Evolutionary conservation across 1,140 invertebrate genomes (phyloP).

Genomic region (Drosophila pseudoobscura): DNA sequence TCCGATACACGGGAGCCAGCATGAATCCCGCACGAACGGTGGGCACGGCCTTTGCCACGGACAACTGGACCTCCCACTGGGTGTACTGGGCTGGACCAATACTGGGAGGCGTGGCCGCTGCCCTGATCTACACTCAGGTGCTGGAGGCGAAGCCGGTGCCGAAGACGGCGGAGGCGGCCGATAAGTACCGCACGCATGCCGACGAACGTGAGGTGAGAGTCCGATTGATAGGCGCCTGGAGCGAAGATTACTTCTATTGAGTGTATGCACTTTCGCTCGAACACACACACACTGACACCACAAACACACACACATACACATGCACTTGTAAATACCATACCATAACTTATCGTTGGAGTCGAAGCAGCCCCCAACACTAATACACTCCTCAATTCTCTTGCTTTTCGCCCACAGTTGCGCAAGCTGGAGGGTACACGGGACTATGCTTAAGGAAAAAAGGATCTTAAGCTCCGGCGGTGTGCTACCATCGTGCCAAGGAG

Average conservation of each 20-base stretch:
- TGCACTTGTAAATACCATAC: background rate
- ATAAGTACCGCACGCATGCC: conserved; percentile 81
- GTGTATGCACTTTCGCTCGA: conserved; percentile 5
- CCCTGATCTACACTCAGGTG: conserved; percentile 88
- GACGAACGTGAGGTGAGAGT: conserved; percentile 83
- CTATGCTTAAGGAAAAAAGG: conserved; percentile 57
- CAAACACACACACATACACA: conserved; percentile 24
- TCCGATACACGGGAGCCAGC: conserved; percentile 92
- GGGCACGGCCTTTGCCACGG: conserved; percentile 91
- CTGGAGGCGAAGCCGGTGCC: conserved; percentile 83
- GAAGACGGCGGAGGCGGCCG: conserved; percentile 62
- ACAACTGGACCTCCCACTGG: conserved; percentile 92
- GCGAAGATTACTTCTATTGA: conserved; percentile 75
- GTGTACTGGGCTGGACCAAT: conserved; percentile 95
- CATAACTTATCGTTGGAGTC: background rate
- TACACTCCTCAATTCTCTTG: conserved; percentile 9
- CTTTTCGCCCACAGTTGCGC: conserved; percentile 58
- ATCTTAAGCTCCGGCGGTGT: background rate
- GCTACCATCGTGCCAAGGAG: background rate
- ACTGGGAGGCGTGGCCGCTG: conserved; percentile 90
- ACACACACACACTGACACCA: conserved; percentile 16
- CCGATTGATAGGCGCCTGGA: conserved; percentile 67
- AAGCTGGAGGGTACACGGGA: conserved; percentile 76
- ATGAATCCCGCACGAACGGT: conserved; percentile 96
- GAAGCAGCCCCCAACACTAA: background rate